Base-by-base conservation (phyloP, 2,113 vertebrate genomes). In the Circaetus gallicus region DNA sequence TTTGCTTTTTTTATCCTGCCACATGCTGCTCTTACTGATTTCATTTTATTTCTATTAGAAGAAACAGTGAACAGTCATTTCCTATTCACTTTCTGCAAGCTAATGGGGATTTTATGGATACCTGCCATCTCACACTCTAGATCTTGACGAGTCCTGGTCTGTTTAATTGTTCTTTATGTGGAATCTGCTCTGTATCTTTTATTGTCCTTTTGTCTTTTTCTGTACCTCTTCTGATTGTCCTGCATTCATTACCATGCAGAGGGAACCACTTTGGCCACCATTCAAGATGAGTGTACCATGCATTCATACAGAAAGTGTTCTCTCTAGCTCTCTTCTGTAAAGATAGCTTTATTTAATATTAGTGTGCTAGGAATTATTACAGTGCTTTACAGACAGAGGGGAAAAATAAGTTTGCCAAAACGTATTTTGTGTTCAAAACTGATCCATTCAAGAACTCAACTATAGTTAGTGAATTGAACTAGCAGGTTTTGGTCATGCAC, bases 41-140 rank as follows among this genome's bases (percentile, higher is more conserved):
- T 91, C 2, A 42, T 87, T 91, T 90, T 89, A 89, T 85, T 93
- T 90, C 62, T 91, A 13, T 96, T 95, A 82, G 91, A 69, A 95
- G 87, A 82, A 91, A 63, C 52, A 47, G 81, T 61, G 89, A 91
- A 49, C 34, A 72, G 83, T 94, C 31, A 71, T 74, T 96, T 96
- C 61, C 73, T 79, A 40, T 45, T 87, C 40, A 38, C 36, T 82
- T 83, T 91, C 84, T 94, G 65, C 73, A 94, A 94, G 47, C 53
- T 95, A 77, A 90, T 53, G 55, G 90, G 63, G 45, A 73, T 95
- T 93, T 89, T 72, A 89, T 66, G 63, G 70, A 74, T 55, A 62
- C 40, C 43, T 74, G 52, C 83, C 56, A 79, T 86, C 43, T 63
- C 31, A 79, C 52, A 16, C 16, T 29, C 58, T 82, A 36, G 70